These are phyloP conservation scores for Hormiphora californensis DNA, from an alignment of 37 sponge, comb jelly and placozoan species.

Conservation along the genomic window DNA sequence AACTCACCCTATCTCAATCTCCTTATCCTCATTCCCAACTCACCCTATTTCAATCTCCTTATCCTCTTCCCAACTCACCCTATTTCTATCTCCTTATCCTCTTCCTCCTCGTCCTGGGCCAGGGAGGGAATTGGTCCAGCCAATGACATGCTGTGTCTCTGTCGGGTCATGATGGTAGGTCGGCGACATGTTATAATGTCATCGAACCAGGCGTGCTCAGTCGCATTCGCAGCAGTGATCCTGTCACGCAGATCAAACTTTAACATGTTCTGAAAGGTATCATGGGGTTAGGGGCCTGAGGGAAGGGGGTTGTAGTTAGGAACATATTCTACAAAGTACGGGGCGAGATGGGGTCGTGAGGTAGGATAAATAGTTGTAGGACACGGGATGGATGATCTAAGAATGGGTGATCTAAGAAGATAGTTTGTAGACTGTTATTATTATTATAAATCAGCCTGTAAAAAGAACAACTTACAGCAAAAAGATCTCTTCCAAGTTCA, in stretches of 20 bases:
- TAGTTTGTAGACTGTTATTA: background rate
- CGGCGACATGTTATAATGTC: constrained; percentile 35
- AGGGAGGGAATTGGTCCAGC: constrained; percentile 44
- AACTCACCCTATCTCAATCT: no score
- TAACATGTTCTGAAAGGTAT: constrained; percentile 43
- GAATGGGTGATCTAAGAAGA: background rate
- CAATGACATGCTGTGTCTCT: constrained; percentile 16
- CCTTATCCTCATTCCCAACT: no score
- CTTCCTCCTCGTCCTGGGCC: constrained; percentile 21
- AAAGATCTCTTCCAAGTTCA: constrained; percentile 1
- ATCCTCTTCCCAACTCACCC: no score
- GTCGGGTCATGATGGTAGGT: constrained; percentile 48
- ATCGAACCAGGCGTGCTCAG: constrained; percentile 51
- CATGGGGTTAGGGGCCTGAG: no score
- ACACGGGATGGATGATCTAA: background rate
- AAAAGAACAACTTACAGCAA: background rate
- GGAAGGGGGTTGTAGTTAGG: no score
- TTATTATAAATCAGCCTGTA: background rate
- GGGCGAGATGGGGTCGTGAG: no score
- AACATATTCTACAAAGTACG: no score
- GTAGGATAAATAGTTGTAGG: background rate
- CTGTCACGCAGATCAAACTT: constrained; percentile 33
- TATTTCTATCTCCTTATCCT: constrained; percentile 38
- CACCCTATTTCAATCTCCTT: no score
- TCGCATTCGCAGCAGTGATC: constrained; percentile 25